Percentiles rank a stretch among this genome's conserved stretches.
Evolutionary conservation across 2,113 vertebrate genomes (phyloP).

Genomic region (Dromaius novaehollandiae): DNA sequence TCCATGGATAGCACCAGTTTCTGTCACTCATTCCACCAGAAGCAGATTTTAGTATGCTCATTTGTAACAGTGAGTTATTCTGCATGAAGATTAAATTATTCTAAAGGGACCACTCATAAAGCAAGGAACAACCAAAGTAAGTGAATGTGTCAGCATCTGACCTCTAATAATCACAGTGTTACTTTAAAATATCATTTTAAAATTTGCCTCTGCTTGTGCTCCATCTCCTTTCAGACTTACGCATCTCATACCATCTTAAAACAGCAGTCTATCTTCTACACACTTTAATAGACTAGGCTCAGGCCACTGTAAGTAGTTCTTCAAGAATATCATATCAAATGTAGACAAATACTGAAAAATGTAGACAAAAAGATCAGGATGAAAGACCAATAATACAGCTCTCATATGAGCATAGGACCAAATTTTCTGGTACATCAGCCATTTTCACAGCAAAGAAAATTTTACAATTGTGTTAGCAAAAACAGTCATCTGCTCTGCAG

Average conservation of each 20-base stretch:
- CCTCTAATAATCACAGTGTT: neutral
- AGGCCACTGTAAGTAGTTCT: neutral
- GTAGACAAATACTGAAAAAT: neutral
- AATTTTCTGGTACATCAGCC: neutral
- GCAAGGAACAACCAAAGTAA: neutral
- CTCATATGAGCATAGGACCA: neutral
- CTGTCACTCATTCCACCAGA: neutral
- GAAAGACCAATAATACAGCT: neutral
- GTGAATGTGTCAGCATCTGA: neutral
- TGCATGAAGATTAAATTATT: slow-evolving; percentile 14
- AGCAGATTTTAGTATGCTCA: neutral
- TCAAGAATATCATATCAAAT: neutral
- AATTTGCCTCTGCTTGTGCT: neutral
- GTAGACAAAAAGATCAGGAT: neutral
- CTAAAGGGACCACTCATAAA: neutral
- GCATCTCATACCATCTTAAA: neutral
- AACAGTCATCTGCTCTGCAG: neutral
- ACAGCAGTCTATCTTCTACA: neutral
- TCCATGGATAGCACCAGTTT: neutral
- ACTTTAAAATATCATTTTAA: neutral
- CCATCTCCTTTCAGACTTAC: neutral
- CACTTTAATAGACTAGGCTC: neutral
- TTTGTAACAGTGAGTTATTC: neutral
- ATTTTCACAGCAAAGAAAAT: neutral
- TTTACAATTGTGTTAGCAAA: neutral